These are phyloP conservation scores for Xestia ashworthii DNA, from an alignment of 2,888 invertebrate species.

Conservation along the genomic window DNA sequence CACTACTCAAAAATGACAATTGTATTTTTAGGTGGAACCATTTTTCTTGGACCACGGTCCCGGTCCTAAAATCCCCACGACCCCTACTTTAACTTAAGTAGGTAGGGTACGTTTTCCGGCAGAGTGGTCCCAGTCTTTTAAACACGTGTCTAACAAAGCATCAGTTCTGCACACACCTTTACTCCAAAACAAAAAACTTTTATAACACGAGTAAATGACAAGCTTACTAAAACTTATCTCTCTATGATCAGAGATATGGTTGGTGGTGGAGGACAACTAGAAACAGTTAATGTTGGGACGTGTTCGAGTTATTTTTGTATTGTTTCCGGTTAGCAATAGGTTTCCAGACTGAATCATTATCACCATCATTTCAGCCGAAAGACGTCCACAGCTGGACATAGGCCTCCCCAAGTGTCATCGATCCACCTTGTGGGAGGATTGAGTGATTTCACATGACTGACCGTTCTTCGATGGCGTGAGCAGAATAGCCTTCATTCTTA, in stretches of 20 bases:
- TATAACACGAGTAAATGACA: constrained; percentile 40
- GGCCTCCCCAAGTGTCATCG: too few relatives aligned
- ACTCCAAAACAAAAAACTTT: constrained; percentile 6
- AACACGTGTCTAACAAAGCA: too few relatives aligned
- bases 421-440: too few relatives aligned
- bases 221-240: constrained; percentile 31
- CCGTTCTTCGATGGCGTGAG: neutral
- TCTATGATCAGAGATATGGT: constrained; percentile 26
- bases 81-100: too few relatives aligned
- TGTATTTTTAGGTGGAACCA: too few relatives aligned
- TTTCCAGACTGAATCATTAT: neutral
- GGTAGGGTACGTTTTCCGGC: too few relatives aligned
- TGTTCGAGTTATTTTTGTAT: constrained; percentile 20
- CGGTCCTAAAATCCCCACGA: too few relatives aligned
- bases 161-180: constrained; percentile 14
- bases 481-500: neutral
- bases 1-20: too few relatives aligned
- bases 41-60: too few relatives aligned
- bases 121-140: too few relatives aligned
- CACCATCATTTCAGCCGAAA: too few relatives aligned
- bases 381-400: too few relatives aligned
- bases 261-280: constrained; percentile 26
- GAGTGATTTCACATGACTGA: neutral
- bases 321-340: constrained; percentile 22
- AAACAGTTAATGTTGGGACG: constrained; percentile 6